phyloP scores from a whole-genome alignment of 2,797 vertebrate species.

The Sparus aurata region DNA sequence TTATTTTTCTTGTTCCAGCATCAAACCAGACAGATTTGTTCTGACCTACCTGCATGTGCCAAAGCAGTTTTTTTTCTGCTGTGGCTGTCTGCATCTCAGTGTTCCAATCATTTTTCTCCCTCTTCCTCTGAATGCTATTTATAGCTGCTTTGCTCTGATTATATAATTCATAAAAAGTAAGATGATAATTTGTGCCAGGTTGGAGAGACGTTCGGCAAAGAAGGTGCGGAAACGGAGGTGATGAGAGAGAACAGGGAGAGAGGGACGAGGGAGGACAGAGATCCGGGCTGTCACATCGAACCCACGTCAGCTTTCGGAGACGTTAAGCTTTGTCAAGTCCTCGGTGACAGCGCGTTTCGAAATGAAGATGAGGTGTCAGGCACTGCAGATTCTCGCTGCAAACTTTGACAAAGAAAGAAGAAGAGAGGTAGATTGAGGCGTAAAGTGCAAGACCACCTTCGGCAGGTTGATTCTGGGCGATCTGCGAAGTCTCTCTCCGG shows the following conservation, averaged over 20 bases:
- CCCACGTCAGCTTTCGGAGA: constrained; percentile 44
- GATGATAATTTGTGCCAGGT: constrained; percentile 72
- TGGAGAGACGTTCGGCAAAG: constrained; percentile 57
- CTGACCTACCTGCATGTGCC: constrained; percentile 50
- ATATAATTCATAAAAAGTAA: constrained; percentile 82
- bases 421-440: constrained; percentile 19
- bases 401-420: constrained; percentile 20
- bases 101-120: constrained; percentile 63
- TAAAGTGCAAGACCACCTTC: constrained; percentile 27
- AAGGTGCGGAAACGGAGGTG: constrained; percentile 29
- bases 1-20: constrained; percentile 6
- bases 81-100: constrained; percentile 68
- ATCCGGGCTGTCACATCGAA: constrained; percentile 41
- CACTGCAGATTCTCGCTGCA: constrained; percentile 22
- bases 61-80: constrained; percentile 46
- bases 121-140: constrained; percentile 78
- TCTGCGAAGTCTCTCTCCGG: constrained; percentile 25
- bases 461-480: constrained; percentile 42
- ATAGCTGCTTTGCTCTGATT: constrained; percentile 79
- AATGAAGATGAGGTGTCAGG: constrained; percentile 51
- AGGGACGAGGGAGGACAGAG: constrained; percentile 38
- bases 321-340: constrained; percentile 34
- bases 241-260: constrained; percentile 12
- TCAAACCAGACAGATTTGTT: constrained; percentile 45
- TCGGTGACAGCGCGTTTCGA: constrained; percentile 15